These are phyloP conservation scores for Hirundo rustica DNA, from an alignment of 2,797 vertebrate genomes.

Conservation along the genomic window DNA sequence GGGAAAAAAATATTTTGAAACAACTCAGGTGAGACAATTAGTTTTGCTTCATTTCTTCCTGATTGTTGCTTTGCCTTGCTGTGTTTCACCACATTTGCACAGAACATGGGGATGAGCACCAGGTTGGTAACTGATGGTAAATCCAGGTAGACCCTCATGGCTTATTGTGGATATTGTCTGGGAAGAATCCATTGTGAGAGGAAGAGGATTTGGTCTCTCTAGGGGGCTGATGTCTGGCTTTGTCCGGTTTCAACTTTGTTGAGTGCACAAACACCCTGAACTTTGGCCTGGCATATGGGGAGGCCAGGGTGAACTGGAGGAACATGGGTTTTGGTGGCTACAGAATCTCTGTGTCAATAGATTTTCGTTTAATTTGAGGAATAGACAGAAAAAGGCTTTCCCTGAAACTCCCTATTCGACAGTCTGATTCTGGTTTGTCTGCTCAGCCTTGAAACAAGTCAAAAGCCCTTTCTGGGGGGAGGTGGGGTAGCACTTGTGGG, in stretches of 20 bases:
- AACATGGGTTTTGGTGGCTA: neutral
- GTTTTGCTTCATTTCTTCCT: neutral
- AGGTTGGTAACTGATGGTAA: neutral
- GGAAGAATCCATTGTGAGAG: neutral
- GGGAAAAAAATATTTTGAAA: neutral
- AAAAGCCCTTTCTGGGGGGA: neutral
- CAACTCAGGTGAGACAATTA: neutral
- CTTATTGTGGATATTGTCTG: neutral
- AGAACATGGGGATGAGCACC: neutral
- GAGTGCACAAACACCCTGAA: neutral
- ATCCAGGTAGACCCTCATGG: neutral
- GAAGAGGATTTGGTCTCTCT: neutral
- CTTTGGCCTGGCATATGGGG: neutral
- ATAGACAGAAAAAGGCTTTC: neutral
- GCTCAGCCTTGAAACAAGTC: neutral
- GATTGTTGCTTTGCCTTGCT: neutral
- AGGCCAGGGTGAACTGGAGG: neutral
- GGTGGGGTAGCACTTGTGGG: rapidly evolving
- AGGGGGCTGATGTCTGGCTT: neutral
- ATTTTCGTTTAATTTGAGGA: neutral
- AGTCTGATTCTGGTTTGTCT: neutral
- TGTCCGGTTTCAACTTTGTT: neutral
- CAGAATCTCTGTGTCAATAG: neutral
- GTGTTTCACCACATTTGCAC: neutral
- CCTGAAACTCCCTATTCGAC: neutral